Conservation (phyloP, 1,140 invertebrate genomes). For the Aphis craccivora region DNA sequence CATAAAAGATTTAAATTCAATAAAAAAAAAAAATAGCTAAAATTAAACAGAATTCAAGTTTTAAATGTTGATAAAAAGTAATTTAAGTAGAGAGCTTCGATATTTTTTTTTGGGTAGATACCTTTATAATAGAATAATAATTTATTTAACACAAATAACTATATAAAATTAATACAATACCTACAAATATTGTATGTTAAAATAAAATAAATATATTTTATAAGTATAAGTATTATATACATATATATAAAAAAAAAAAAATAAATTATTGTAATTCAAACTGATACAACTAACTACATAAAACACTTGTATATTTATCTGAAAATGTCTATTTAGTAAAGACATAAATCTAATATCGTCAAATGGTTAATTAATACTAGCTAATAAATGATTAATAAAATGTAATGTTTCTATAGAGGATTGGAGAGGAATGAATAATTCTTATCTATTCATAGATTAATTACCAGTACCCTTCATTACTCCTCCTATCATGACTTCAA, state of each 20-base stretch:
- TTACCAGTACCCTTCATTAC: background rate
- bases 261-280: background rate
- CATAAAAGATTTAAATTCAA: background rate
- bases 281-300: background rate
- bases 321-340: background rate
- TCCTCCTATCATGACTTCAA: background rate
- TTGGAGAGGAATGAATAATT: background rate
- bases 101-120: background rate
- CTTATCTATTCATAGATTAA: background rate
- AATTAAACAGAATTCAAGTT: background rate
- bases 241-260: background rate
- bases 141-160: background rate
- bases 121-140: background rate
- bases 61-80: background rate
- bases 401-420: background rate
- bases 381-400: background rate
- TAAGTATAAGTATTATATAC: background rate
- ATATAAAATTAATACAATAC: background rate
- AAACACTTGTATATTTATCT: background rate
- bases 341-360: background rate
- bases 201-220: background rate
- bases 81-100: background rate
- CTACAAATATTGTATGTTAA: background rate
- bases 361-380: constrained; percentile 12
- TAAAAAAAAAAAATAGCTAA: no score